Base-by-base conservation (phyloP, 1,140 invertebrate genomes). In the Drosophila trapezifrons region DNA sequence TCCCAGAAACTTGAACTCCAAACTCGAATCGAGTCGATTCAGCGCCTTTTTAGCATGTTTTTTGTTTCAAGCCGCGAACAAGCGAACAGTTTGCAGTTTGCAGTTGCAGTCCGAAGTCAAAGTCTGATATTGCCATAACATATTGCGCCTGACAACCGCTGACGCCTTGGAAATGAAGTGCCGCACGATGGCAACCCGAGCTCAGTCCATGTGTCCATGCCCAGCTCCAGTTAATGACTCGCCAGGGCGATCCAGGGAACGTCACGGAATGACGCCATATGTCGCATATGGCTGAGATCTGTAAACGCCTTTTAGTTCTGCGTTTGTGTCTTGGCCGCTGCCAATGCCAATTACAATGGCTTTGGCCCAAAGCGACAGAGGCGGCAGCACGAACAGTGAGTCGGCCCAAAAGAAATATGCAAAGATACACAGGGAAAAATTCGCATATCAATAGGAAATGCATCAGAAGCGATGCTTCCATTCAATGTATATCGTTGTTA, bases 261-360 rank as follows among this genome's bases (percentile, higher is more conserved):
- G 32, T 17, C 37, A 29, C 37, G 15, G 46, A 46, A 73, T 54
- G 57, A 74, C 72, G 79, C 79, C 78, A 83, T 84, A 55, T 71
- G 72, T 66, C 58, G 75, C 81, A 85, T 80, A 77, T 80, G 77
- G 49, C 43, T 32, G 46, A 65, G 46, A 73, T 57, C 45, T 43
- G 52, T 52, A 54, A 66, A 67, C 54, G 71, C 46, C 69, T 79
- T 69, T 80, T 69, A n/a, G 58, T 55, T 4, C 38, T 20, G n/a
- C n/a, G n/a, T n/a, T 47, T 69, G 43, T 47, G 4, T 52, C 8
- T 52, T 20, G 17, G 17, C 32, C 32, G 9, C 32, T 35, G 10
- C 32, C 32, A 12, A 13, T 4, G 12, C 12, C 32, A 37, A 54
- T 22, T 37, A 10, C 18, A 37, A 54, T 10, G 51, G 29, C 0